These are phyloP conservation scores for Limnephilus marmoratus DNA, from an alignment of 2,888 invertebrate genomes.

Conservation along the genomic window DNA sequence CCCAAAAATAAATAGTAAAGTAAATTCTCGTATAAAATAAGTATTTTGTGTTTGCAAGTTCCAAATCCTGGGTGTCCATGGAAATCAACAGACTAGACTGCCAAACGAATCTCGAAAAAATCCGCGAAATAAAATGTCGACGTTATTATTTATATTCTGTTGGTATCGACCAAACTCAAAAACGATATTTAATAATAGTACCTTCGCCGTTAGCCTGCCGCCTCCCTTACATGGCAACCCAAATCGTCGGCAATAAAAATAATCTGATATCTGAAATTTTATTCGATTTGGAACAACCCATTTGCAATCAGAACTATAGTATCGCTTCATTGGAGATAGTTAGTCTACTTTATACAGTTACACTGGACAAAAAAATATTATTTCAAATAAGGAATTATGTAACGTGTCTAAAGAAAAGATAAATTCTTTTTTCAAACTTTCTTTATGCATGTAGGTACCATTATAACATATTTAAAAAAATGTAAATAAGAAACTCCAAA, in stretches of 20 bases:
- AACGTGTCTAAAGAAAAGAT: too few species aligned
- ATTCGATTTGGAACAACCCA: conserved; percentile 37
- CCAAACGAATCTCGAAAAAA: not conserved
- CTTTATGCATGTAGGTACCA: too few species aligned
- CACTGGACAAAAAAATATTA: too few species aligned
- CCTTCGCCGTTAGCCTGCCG: not conserved
- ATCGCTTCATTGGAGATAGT: not conserved
- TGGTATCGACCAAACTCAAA: conserved; percentile 43
- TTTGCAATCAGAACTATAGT: not conserved
- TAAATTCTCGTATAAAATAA: too few species aligned
- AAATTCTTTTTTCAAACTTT: too few species aligned
- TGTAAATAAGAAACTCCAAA: too few species aligned
- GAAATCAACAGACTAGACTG: not conserved
- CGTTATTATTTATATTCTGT: not conserved
- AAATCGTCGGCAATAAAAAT: conserved; percentile 35
- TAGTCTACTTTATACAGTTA: too few species aligned
- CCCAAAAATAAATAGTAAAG: too few species aligned
- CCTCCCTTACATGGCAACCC: conserved; percentile 4
- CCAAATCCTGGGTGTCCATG: not conserved
- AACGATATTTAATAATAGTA: conserved; percentile 14
- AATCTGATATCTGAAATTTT: conserved; percentile 39
- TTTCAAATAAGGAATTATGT: too few species aligned
- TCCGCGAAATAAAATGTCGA: not conserved
- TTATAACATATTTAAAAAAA: too few species aligned
- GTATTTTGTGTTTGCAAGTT: not conserved